Evolutionary conservation across 1,140 invertebrate species (phyloP), one percentile per base, ranked within the genome.

Genomic region (Ptiloglossa arizonensis): DNA sequence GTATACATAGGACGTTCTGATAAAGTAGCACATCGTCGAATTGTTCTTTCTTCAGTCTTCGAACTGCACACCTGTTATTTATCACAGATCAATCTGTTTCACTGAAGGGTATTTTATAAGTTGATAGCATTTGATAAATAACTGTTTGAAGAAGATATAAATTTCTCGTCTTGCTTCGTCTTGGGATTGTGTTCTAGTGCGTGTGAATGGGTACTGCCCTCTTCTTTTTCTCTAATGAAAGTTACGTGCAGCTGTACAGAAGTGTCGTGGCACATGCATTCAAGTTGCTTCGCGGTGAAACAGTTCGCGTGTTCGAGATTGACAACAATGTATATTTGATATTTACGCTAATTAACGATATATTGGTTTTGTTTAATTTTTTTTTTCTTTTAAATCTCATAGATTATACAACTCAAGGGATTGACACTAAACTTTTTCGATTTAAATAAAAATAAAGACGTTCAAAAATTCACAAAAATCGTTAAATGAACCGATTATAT

Each of bases 51-150:
- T 56, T 5, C 13, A 11, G 1, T 0, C 22, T 19, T 63, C 15
- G 29, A 24, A 48, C 17, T 46, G 52, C 41, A 75, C 73, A 68
- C 64, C 22, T 75, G 73, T 44, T 75, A 24, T 27, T 75, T 75
- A 75, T 68, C 73, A 22, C 41, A 2, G 22, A 41, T 60, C 8
- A 11, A 46, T 56, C 46, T 24, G 4, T 73, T 17, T 44, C 57
- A 57, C 38, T 35, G 38, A 41, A 57, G 13, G 63, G 35, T 46
- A 44, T 19, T 13, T 76, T 60, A 24, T 11, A 46, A 32, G 57
- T n/a, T 44, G 72, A 68, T 75, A 75, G 41, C 41, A 59, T 32
- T 46, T 27, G 64, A 68, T 68, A 68, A 67, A 67, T 27, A 57
- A 68, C 32, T 2, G 17, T 57, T 48, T 5, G 17, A n/a, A 35